Percentiles rank a stretch among this genome's conserved stretches.
Conservation (phyloP, 1,140 invertebrate species). For the Pseudomyrmex flavicornis region DNA sequence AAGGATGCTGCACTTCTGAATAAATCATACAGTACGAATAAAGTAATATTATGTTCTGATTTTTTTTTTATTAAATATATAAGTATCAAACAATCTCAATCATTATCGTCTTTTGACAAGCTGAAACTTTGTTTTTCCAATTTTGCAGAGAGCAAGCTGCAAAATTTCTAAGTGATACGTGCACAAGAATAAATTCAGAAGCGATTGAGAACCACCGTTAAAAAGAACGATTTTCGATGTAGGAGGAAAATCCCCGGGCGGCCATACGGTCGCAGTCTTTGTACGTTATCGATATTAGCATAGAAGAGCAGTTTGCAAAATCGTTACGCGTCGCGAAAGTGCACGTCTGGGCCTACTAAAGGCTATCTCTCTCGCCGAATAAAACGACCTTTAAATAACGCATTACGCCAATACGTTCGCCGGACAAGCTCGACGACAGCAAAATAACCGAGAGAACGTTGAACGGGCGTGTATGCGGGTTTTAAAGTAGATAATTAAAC, state of each 20-base stretch:
- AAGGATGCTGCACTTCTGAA: not conserved
- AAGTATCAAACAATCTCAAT: not conserved
- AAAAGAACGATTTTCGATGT: constrained; percentile 78
- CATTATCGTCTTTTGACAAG: not conserved
- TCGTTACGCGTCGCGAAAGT: constrained; percentile 81
- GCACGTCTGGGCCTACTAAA: constrained; percentile 81
- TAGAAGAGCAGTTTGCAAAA: constrained; percentile 84
- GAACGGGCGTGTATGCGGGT: not conserved
- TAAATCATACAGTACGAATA: not conserved
- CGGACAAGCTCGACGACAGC: constrained; percentile 29
- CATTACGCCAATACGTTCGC: constrained; percentile 51
- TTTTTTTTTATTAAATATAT: not conserved
- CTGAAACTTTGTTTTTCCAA: not conserved
- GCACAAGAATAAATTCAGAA: not conserved
- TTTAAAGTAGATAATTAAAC: not conserved
- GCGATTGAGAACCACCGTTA: constrained; percentile 55
- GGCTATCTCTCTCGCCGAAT: constrained; percentile 81
- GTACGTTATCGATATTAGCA: constrained; percentile 84
- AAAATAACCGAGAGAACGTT: constrained; percentile 13
- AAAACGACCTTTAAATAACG: constrained; percentile 80
- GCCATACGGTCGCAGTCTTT: constrained; percentile 73
- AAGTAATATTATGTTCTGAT: not conserved
- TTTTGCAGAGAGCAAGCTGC: not conserved
- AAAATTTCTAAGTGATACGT: not conserved
- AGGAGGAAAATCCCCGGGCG: constrained; percentile 76